Base-by-base conservation (phyloP, 2,113 vertebrate genomes). In the Gymnarchus niloticus region DNA sequence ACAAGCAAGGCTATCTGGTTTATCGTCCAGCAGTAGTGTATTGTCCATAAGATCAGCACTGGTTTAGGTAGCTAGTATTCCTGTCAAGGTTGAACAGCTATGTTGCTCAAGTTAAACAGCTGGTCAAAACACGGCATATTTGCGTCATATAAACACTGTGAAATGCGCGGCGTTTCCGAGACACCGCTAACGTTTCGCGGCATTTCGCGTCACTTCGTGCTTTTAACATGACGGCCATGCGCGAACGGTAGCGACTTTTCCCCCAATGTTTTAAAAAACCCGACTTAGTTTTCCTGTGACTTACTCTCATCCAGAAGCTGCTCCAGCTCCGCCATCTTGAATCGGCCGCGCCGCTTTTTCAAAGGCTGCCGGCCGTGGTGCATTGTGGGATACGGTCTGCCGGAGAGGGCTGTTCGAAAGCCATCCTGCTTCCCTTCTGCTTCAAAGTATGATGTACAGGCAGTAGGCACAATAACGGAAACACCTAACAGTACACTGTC, bases 281-380 rank as follows among this genome's bases (percentile, higher is more conserved):
- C 46, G 56, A 78, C 25, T 91, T 88, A 81, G 87, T 93, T 91
- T 92, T 93, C 88, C 93, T 76, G 44, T 65, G 96, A 97, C 97
- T 98, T 93, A 98, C 97, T 98, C 96, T 98, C 96, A 91, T 97
- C 97, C 94, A 97, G 96, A 96, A 98, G 96, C 96, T 97, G 97
- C 95, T 98, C 97, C 91, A 97, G 95, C 96, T 97, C 97, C 97
- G 97, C 97, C 97, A 98, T 98, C 97, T 98, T 98, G 97, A 97
- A 97, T 94, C 94, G 96, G 97, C 97, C 97, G 97, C 97, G 97
- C 97, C 96, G 97, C 96, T 97, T 98, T 83, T 98, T 98, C 97
- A 98, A 98, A 98, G 96, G 95, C 95, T 93, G 95, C 94, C 94
- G 93, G 93, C 91, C 95, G 95, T 94, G 92, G 91, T 91, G 97